Conservation (phyloP, 2,113 vertebrate species). For the Otis tarda region DNA sequence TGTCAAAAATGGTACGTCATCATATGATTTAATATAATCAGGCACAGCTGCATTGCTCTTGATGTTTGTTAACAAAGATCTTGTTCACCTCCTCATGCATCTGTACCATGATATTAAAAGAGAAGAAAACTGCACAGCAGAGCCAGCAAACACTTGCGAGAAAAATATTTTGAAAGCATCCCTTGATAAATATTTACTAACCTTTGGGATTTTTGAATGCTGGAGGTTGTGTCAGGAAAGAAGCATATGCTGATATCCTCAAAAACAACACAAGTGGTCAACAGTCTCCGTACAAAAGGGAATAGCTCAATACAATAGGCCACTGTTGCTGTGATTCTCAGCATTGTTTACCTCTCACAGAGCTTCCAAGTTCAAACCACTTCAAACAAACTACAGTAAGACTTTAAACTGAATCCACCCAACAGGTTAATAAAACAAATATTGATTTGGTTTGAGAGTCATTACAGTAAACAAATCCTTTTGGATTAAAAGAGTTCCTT, state of each 20-base stretch:
- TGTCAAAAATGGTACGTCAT: conserved; percentile 55
- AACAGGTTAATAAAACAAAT: conserved; percentile 62
- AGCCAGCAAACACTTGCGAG: conserved; percentile 2
- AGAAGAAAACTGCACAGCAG: neutral
- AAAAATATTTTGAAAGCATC: conserved; percentile 31
- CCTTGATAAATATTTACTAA: conserved; percentile 42
- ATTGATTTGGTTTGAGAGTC: conserved; percentile 29
- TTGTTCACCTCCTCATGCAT: conserved; percentile 25
- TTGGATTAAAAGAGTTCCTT: conserved; percentile 16
- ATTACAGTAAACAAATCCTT: conserved; percentile 9
- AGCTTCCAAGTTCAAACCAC: conserved; percentile 46
- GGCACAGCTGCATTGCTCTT: neutral
- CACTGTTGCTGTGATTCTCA: conserved; percentile 46
- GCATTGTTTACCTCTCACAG: conserved; percentile 63
- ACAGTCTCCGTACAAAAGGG: neutral
- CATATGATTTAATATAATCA: conserved; percentile 27
- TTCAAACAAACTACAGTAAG: conserved; percentile 48
- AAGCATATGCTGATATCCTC: conserved; percentile 43
- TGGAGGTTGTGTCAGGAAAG: conserved; percentile 54
- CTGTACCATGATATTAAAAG: neutral
- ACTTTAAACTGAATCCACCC: conserved; percentile 58
- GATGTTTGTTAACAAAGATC: conserved; percentile 26
- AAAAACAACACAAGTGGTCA: conserved; percentile 56
- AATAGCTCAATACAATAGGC: conserved; percentile 55
- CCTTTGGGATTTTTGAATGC: conserved; percentile 30